A percentile compares a stretch with the other conserved stretches of the same genome.
phyloP scores from a whole-genome alignment of 1,140 invertebrate genomes.

The Pomacea maculata region DNA sequence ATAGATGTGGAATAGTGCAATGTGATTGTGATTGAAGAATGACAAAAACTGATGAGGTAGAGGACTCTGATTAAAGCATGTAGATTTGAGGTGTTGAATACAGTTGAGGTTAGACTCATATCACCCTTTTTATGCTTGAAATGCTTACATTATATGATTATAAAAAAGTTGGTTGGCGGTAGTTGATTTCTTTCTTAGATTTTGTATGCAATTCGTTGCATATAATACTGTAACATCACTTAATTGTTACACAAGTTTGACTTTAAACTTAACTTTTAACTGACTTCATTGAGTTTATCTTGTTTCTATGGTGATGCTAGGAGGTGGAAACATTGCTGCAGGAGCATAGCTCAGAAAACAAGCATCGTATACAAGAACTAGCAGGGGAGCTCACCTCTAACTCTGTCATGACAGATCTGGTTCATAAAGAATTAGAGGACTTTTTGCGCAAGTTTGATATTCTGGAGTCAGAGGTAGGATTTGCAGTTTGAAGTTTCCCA shows the following conservation, averaged over 20 bases:
- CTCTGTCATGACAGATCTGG: constrained; percentile 78
- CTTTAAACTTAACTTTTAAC: background rate
- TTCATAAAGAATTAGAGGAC: constrained; percentile 76
- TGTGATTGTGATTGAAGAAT: too few relatives aligned
- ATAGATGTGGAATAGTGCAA: too few relatives aligned
- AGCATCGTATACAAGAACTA: constrained; percentile 80
- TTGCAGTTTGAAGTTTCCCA: too few relatives aligned
- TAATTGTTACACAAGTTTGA: too few relatives aligned
- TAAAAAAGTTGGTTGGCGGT: too few relatives aligned
- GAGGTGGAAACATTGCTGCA: constrained; percentile 86
- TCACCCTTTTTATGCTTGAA: too few relatives aligned
- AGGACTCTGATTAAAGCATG: too few relatives aligned
- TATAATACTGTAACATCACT: background rate
- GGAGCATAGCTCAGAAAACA: constrained; percentile 78
- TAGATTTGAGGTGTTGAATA: too few relatives aligned
- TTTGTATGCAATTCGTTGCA: background rate
- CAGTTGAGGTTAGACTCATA: too few relatives aligned
- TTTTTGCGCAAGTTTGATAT: constrained; percentile 49
- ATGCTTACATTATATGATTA: too few relatives aligned
- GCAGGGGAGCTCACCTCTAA: constrained; percentile 78
- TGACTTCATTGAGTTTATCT: background rate
- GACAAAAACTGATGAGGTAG: too few relatives aligned
- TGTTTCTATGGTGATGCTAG: constrained; percentile 61
- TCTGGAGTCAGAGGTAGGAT: constrained; percentile 50
- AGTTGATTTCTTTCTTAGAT: background rate